These are phyloP conservation scores for Thelaira solivaga DNA, from an alignment of 2,888 invertebrate genomes.

Conservation along the genomic window DNA sequence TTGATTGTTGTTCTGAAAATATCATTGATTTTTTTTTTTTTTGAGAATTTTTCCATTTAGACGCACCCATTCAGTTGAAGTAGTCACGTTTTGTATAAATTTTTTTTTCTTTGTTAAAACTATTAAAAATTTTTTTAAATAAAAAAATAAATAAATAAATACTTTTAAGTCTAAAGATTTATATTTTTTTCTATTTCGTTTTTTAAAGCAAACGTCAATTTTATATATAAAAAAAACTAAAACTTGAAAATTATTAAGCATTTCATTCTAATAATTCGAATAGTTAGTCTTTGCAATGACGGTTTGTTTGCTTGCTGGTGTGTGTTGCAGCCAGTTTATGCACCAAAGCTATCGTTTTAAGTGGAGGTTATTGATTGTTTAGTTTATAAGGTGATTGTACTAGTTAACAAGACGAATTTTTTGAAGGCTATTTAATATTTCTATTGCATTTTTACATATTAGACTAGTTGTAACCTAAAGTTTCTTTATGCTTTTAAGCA, in stretches of 20 bases:
- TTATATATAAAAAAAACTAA: constrained; percentile 3
- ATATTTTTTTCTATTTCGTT: neutral
- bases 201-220: constrained; percentile 30
- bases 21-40: constrained; percentile 39
- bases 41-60: constrained; percentile 45
- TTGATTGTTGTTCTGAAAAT: constrained; percentile 52
- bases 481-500: constrained; percentile 33
- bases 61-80: constrained; percentile 59
- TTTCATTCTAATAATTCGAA: constrained; percentile 27
- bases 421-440: constrained; percentile 61
- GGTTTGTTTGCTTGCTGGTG: neutral
- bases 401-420: constrained; percentile 62
- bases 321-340: neutral
- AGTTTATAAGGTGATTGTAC: constrained; percentile 62
- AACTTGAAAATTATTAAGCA: constrained; percentile 43
- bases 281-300: neutral
- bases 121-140: constrained; percentile 6
- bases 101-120: constrained; percentile 10
- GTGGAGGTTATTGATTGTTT: constrained; percentile 62
- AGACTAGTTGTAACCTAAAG: constrained; percentile 32
- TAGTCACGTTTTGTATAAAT: constrained; percentile 55
- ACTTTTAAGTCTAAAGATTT: constrained; percentile 20
- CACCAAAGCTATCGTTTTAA: constrained; percentile 20
- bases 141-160: neutral
- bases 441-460: constrained; percentile 46